phyloP scores from a whole-genome alignment of 2,797 vertebrate genomes.

The Delichon dasypus region DNA sequence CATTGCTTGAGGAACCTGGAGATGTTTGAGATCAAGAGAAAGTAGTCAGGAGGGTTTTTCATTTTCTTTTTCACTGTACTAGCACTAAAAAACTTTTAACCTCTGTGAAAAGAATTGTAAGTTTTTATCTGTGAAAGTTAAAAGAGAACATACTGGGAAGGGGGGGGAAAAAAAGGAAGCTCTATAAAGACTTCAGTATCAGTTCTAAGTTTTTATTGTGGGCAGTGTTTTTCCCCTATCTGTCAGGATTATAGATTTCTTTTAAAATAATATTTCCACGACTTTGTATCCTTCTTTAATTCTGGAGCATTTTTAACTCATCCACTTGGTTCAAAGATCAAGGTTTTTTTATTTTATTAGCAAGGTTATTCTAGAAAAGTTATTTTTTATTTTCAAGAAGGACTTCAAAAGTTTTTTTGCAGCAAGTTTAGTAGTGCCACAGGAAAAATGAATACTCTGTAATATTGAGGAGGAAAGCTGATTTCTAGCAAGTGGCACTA shows the following conservation, averaged over 20 bases:
- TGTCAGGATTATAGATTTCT: background rate
- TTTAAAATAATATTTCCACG: background rate
- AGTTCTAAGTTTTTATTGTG: background rate
- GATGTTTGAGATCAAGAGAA: background rate
- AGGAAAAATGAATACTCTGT: background rate
- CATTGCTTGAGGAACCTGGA: background rate
- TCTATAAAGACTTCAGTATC: background rate
- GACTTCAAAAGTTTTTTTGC: background rate
- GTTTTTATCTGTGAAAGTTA: background rate
- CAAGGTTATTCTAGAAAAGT: background rate
- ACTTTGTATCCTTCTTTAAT: background rate
- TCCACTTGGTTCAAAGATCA: background rate
- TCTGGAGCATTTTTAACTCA: background rate
- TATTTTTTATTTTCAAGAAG: background rate
- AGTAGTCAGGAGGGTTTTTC: background rate
- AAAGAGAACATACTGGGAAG: background rate
- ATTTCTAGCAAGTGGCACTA: background rate
- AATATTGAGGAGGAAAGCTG: background rate
- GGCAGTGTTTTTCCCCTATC: background rate
- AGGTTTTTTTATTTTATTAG: background rate
- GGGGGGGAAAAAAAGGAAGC: background rate
- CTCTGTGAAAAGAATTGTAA: background rate
- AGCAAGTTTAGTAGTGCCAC: background rate
- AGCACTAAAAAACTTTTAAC: background rate
- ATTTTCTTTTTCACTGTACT: background rate